A percentile compares a stretch with the other conserved stretches of the same genome.
Evolutionary conservation across 2,797 vertebrate species (phyloP).

Genomic region (Menidia menidia): DNA sequence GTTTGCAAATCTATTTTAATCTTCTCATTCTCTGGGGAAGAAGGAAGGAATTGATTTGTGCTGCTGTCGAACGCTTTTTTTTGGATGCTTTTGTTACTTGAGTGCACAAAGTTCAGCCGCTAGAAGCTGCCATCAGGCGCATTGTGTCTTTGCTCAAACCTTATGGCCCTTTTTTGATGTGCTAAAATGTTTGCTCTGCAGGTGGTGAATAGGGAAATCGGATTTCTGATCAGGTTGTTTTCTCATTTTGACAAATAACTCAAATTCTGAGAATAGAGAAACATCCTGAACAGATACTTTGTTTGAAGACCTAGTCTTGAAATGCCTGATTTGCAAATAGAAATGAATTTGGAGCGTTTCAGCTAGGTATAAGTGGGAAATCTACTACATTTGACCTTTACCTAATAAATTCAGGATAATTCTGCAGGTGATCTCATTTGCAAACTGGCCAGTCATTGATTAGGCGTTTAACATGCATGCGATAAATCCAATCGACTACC

Average conservation of each 20-base stretch:
- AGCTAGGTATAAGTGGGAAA: constrained; percentile 1
- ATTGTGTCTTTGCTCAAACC: neutral
- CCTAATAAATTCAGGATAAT: constrained; percentile 38
- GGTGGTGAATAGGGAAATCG: neutral
- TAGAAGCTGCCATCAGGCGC: neutral
- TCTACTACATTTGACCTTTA: constrained; percentile 54
- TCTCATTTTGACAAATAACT: neutral
- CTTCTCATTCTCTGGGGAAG: neutral
- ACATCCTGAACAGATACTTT: too few species aligned
- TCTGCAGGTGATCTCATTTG: constrained; percentile 38
- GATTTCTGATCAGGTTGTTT: neutral
- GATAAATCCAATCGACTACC: constrained; percentile 37
- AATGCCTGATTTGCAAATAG: neutral
- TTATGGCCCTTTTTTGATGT: neutral
- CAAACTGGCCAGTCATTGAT: constrained; percentile 53
- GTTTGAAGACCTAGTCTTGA: neutral
- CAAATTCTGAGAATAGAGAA: neutral
- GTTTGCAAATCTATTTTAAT: neutral
- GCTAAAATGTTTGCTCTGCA: neutral
- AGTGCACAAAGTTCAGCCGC: neutral
- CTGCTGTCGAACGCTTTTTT: neutral
- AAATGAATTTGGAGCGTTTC: neutral
- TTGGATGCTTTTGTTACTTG: neutral
- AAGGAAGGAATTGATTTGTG: neutral
- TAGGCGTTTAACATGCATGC: constrained; percentile 47